Conservation (phyloP, 1,140 invertebrate species). For the Manduca sexta region DNA sequence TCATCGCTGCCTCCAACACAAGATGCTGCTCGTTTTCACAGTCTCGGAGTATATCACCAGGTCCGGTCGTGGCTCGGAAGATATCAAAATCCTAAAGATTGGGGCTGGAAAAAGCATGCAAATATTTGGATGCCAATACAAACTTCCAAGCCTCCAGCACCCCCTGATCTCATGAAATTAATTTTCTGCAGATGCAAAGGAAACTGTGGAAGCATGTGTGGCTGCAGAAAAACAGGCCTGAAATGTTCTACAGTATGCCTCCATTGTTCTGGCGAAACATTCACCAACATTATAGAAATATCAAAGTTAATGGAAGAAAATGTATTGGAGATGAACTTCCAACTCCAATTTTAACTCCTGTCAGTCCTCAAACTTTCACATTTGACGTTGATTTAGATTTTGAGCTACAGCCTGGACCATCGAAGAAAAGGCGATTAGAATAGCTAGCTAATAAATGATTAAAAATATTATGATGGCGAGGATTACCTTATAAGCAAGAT, state of each 20-base stretch:
- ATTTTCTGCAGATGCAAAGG: slow-evolving; percentile 1
- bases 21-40: slow-evolving; percentile 18
- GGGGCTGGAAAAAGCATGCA: slow-evolving; percentile 5
- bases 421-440: slow-evolving; percentile 4
- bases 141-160: background rate
- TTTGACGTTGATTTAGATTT: too few relatives aligned
- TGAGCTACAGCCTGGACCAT: slow-evolving; percentile 1
- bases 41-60: slow-evolving; percentile 2
- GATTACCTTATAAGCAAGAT: too few relatives aligned
- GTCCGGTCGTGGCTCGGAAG: slow-evolving; percentile 1
- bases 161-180: too few relatives aligned
- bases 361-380: slow-evolving; percentile 2
- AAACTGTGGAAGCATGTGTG: too few relatives aligned
- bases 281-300: slow-evolving; percentile 1
- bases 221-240: too few relatives aligned
- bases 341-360: slow-evolving; percentile 5
- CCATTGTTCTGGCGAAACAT: slow-evolving; percentile 4
- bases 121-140: slow-evolving; percentile 3
- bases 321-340: slow-evolving; percentile 1
- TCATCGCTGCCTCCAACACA: slow-evolving; percentile 19
- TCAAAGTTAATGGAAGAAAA: slow-evolving; percentile 5
- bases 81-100: slow-evolving; percentile 5
- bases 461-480: too few relatives aligned
- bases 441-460: too few relatives aligned
- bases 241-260: slow-evolving; percentile 2